phyloP scores from a whole-genome alignment of 1,140 invertebrate genomes.

The Papilio aristodemus region DNA sequence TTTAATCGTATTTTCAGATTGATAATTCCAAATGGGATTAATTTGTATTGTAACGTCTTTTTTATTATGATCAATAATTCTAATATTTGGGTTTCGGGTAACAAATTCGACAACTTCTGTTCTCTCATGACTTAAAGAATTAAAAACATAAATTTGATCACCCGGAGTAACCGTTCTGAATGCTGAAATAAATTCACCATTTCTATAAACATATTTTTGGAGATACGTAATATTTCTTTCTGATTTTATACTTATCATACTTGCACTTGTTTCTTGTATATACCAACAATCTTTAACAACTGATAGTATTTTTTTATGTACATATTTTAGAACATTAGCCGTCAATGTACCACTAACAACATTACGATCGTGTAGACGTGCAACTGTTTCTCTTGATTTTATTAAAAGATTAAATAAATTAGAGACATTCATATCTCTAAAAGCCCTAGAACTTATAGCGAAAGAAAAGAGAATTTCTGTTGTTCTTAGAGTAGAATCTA shows the following conservation, averaged over 20 bases:
- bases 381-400: conserved; percentile 84
- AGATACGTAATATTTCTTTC: conserved; percentile 85
- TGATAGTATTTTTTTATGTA: conserved; percentile 50
- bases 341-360: conserved; percentile 64
- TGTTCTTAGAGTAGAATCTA: conserved; percentile 88
- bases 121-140: conserved; percentile 85
- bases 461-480: conserved; percentile 92
- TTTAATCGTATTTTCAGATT: conserved; percentile 58
- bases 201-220: conserved; percentile 86
- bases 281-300: conserved; percentile 66
- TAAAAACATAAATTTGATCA: conserved; percentile 86
- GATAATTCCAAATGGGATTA: conserved; percentile 87
- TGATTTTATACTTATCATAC: conserved; percentile 60
- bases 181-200: conserved; percentile 84
- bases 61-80: conserved; percentile 84
- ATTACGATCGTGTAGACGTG: conserved; percentile 61
- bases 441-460: conserved; percentile 84
- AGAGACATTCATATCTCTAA: conserved; percentile 78
- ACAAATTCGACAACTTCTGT: conserved; percentile 86
- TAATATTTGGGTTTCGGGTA: conserved; percentile 83
- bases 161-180: conserved; percentile 72
- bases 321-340: conserved; percentile 49
- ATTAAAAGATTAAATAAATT: conserved; percentile 82
- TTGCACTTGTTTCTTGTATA: conserved; percentile 61
- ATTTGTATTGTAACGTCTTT: conserved; percentile 84